phyloP scores from a whole-genome alignment of 2,113 vertebrate species.

The Centropus unirufus region DNA sequence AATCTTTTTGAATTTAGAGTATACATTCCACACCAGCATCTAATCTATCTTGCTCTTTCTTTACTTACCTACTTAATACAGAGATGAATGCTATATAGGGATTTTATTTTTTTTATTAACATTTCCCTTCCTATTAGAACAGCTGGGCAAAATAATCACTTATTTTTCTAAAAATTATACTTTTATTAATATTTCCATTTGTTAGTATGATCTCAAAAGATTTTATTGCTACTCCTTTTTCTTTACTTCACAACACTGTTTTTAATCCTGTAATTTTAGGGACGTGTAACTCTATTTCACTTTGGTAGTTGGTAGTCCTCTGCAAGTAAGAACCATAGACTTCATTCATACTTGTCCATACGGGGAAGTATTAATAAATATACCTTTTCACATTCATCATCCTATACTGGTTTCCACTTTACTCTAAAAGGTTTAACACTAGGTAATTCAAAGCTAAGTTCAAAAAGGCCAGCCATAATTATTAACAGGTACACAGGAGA shows the following conservation, averaged over 20 bases:
- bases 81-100: not conserved
- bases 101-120: not conserved
- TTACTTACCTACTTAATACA: not conserved
- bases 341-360: not conserved
- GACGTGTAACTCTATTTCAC: not conserved
- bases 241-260: slow-evolving; percentile 12
- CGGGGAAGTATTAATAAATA: not conserved
- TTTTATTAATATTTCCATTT: slow-evolving; percentile 25
- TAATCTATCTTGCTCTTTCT: not conserved
- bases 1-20: not conserved
- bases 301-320: not conserved
- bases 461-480: slow-evolving; percentile 36
- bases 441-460: slow-evolving; percentile 35
- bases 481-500: slow-evolving; percentile 49
- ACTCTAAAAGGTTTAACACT: not conserved
- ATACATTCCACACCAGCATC: not conserved
- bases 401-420: not conserved
- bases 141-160: not conserved
- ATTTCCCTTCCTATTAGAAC: not conserved
- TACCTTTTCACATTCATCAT: not conserved
- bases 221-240: not conserved
- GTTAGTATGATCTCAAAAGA: slow-evolving; percentile 42
- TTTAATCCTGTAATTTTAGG: not conserved
- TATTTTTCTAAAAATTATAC: not conserved
- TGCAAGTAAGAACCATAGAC: not conserved